phyloP scores from a whole-genome alignment of 1,140 invertebrate genomes.

The Drosophila eugracilis region DNA sequence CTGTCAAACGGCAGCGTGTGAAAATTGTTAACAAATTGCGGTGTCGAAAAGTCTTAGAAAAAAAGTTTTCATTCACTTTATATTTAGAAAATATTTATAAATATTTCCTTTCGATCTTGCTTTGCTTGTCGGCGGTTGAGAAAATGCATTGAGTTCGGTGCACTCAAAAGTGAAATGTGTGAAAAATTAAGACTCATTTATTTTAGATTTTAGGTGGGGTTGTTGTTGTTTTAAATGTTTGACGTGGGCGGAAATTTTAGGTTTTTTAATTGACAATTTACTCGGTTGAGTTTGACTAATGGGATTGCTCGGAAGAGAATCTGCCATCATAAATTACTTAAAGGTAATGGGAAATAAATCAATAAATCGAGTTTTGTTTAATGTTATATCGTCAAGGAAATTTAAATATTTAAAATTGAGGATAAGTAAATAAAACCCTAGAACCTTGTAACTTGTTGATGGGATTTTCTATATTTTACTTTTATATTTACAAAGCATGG shows the following conservation, averaged over 20 bases:
- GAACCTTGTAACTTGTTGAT: conserved; percentile 3
- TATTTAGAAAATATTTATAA: conserved; percentile 68
- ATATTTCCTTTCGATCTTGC: conserved; percentile 26
- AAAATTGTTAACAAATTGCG: conserved; percentile 81
- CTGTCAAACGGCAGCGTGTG: conserved; percentile 74
- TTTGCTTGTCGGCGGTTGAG: conserved; percentile 1
- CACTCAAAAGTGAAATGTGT: conserved; percentile 73
- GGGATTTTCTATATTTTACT: conserved; percentile 14
- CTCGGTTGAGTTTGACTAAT: conserved; percentile 47
- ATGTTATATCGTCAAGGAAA: no score
- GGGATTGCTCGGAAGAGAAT: conserved; percentile 3
- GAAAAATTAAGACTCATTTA: conserved; percentile 64
- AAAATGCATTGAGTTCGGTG: conserved; percentile 39
- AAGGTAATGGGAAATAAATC: no score
- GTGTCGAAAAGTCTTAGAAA: conserved; percentile 73
- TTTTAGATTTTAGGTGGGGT: conserved; percentile 12
- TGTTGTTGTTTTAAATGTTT: background rate
- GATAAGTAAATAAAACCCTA: background rate
- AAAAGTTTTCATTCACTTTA: conserved; percentile 56
- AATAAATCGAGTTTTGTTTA: background rate
- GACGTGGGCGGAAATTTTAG: conserved; percentile 56
- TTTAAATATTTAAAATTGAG: conserved; percentile 6
- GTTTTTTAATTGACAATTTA: conserved; percentile 73
- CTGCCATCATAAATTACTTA: conserved; percentile 2
- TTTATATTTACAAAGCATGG: conserved; percentile 4